Evolutionary conservation across 2,888 invertebrate species (phyloP).

Genomic region (Chydorus sphaericus): DNA sequence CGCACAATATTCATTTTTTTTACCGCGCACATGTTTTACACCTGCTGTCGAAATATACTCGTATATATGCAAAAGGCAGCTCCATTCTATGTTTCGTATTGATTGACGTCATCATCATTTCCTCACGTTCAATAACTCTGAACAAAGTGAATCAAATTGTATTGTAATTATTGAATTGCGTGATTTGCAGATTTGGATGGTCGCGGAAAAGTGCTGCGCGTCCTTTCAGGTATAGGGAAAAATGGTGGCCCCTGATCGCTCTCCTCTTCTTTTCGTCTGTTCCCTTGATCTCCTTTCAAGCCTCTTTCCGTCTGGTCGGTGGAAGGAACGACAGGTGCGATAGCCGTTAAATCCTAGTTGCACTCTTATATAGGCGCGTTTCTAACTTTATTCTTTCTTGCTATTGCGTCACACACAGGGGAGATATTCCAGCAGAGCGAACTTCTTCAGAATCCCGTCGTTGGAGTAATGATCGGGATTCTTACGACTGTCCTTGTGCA

Average conservation of each 20-base stretch:
- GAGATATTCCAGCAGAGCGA: conserved; percentile 30
- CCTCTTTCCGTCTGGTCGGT: conserved; percentile 29
- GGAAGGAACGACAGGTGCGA: conserved; percentile 26
- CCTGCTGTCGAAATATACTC: too few relatives aligned
- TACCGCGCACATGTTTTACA: not conserved
- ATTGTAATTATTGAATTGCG: too few relatives aligned
- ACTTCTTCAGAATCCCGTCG: conserved; percentile 34
- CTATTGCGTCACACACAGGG: too few relatives aligned
- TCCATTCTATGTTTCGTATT: too few relatives aligned
- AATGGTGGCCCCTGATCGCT: conserved; percentile 20
- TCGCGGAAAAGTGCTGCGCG: conserved; percentile 21
- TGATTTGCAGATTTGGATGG: conserved; percentile 10
- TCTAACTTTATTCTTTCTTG: not conserved
- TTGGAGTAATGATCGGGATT: conserved; percentile 39
- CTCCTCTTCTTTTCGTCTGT: conserved; percentile 32
- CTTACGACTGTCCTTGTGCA: conserved; percentile 38
- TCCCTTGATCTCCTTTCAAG: conserved; percentile 30
- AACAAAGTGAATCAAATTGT: too few relatives aligned
- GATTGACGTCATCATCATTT: too few relatives aligned
- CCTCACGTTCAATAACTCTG: too few relatives aligned
- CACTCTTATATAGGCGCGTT: conserved; percentile 11
- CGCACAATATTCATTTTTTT: not conserved
- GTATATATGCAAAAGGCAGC: too few relatives aligned
- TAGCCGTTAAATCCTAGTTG: conserved; percentile 14
- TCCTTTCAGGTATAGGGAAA: conserved; percentile 22